These are phyloP conservation scores for Lysandra bellargus DNA, from an alignment of 2,888 invertebrate species.

Conservation along the genomic window DNA sequence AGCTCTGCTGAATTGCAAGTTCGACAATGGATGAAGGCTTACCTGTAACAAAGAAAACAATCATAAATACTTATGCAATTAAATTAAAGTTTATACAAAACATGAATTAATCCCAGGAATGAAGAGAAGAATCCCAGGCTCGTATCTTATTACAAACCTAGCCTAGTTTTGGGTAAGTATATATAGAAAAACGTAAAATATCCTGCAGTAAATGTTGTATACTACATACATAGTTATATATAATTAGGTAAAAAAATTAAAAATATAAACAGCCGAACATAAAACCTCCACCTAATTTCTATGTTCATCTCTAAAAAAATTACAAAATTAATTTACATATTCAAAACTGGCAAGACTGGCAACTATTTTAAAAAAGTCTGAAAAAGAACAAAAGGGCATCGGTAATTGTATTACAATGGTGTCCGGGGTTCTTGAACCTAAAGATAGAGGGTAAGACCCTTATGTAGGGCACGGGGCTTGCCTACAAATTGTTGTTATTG, in stretches of 20 bases:
- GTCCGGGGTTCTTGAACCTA: constrained; percentile 26
- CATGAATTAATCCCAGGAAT: background rate
- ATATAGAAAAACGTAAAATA: too few species aligned
- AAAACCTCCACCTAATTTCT: too few species aligned
- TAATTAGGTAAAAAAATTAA: too few species aligned
- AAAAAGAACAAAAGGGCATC: background rate
- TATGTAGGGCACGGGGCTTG: constrained; percentile 49
- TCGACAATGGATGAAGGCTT: constrained; percentile 9
- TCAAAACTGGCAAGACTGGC: too few species aligned
- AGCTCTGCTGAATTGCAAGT: background rate
- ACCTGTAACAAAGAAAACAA: background rate
- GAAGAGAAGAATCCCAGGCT: too few species aligned
- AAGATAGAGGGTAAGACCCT: constrained; percentile 49
- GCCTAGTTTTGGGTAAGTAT: too few species aligned
- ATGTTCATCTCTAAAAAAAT: too few species aligned
- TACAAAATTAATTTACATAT: background rate
- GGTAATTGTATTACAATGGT: constrained; percentile 23
- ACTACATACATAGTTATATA: too few species aligned
- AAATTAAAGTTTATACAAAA: background rate
- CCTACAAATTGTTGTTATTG: constrained; percentile 49
- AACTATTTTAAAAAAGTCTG: background rate
- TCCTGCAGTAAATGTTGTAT: too few species aligned
- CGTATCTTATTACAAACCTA: too few species aligned
- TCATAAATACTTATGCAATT: background rate
- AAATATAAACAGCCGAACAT: too few species aligned